Percentiles rank a stretch among this genome's conserved stretches.
These are phyloP conservation scores for Folsomia manolachei DNA, from an alignment of 2,888 invertebrate genomes.

Conservation along the genomic window DNA sequence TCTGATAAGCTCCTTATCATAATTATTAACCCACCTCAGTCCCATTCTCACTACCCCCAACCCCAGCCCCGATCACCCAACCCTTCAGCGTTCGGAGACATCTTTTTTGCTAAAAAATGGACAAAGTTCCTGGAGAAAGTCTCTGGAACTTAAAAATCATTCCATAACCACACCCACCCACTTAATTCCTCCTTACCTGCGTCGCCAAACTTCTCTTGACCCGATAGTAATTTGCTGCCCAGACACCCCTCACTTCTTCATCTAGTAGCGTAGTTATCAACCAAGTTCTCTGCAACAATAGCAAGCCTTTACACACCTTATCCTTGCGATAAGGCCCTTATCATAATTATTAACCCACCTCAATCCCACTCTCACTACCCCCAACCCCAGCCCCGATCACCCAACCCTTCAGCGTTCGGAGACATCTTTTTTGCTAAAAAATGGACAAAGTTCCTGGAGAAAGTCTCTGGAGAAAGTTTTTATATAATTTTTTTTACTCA, in stretches of 20 bases:
- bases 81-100: neutral
- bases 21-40: neutral
- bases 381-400: neutral
- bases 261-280: constrained; percentile 23
- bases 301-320: too few relatives aligned
- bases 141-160: too few relatives aligned
- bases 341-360: neutral
- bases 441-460: too few relatives aligned
- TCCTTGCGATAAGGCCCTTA: neutral
- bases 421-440: constrained; percentile 8
- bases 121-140: too few relatives aligned
- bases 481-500: neutral
- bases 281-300: constrained; percentile 10
- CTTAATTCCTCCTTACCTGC: neutral
- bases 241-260: constrained; percentile 10
- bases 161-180: too few relatives aligned
- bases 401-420: neutral
- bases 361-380: too few relatives aligned
- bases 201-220: constrained; percentile 19
- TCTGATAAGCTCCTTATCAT: too few relatives aligned
- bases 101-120: constrained; percentile 3
- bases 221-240: constrained; percentile 31
- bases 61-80: neutral
- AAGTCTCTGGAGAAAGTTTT: neutral
- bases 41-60: neutral